Conservation (phyloP, 92 coral and sea anemone species). For the Virgularia gustaviana region DNA sequence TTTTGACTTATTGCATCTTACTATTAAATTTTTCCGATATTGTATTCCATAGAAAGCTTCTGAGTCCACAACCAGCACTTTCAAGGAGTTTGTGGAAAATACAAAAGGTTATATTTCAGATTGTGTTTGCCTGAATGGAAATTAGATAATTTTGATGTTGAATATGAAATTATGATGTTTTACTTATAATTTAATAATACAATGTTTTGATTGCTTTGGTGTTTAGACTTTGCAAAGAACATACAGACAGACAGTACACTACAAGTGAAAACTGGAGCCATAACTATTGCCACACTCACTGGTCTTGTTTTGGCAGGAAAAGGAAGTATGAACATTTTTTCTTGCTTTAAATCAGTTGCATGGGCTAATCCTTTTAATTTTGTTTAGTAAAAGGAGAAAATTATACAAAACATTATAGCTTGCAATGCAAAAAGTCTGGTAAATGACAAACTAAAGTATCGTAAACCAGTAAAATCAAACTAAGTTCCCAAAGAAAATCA, state of each 20-base stretch:
- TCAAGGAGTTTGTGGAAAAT: constrained; percentile 14
- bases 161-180: too few species aligned
- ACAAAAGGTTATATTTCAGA: background rate
- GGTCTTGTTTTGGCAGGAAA: constrained; percentile 80
- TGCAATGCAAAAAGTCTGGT: background rate
- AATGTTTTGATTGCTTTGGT: too few species aligned
- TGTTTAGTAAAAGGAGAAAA: background rate
- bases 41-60: background rate
- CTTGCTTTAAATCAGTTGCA: background rate
- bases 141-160: constrained; percentile 8
- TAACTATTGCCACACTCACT: constrained; percentile 55
- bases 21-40: too few species aligned
- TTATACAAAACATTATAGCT: background rate
- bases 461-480: too few species aligned
- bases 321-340: constrained; percentile 68
- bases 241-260: constrained; percentile 72
- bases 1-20: too few species aligned
- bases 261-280: constrained; percentile 82
- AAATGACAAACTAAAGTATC: too few species aligned
- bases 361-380: background rate
- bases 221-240: constrained; percentile 77
- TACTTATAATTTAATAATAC: too few species aligned
- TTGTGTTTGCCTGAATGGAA: background rate
- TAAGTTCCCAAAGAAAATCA: too few species aligned
- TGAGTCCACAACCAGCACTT: background rate